Conservation (phyloP, 2,113 vertebrate species). For the Phodopus roborovskii region DNA sequence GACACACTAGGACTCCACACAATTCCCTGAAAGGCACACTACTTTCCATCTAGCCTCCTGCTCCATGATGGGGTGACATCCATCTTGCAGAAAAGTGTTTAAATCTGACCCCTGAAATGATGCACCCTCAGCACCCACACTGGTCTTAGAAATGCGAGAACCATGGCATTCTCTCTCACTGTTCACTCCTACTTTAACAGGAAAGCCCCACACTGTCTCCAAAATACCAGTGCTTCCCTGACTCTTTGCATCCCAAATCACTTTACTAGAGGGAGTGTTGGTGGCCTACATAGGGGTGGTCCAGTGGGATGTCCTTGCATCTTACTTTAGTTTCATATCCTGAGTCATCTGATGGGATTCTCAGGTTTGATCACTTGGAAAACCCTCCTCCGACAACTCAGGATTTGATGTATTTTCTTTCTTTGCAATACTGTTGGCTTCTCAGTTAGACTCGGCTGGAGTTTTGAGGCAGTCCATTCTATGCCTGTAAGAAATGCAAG, state of each 20-base stretch:
- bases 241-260: too few relatives aligned
- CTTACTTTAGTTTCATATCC: not conserved
- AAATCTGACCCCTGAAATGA: not conserved
- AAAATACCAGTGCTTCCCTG: not conserved
- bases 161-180: not conserved
- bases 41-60: not conserved
- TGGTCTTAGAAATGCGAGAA: not conserved
- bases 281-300: not conserved
- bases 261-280: not conserved
- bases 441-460: not conserved
- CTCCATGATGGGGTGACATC: not conserved
- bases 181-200: not conserved
- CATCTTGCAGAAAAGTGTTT: not conserved
- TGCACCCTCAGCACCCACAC: too few relatives aligned
- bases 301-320: not conserved
- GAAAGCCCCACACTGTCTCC: not conserved
- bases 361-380: not conserved
- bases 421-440: not conserved
- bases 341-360: not conserved
- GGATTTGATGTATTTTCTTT: not conserved
- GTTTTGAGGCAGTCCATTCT: not conserved
- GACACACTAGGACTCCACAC: not conserved
- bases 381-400: not conserved
- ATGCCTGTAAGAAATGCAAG: not conserved
- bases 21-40: not conserved